Evolutionary conservation across 2,113 vertebrate genomes (phyloP).

Genomic region (Takifugu flavidus): DNA sequence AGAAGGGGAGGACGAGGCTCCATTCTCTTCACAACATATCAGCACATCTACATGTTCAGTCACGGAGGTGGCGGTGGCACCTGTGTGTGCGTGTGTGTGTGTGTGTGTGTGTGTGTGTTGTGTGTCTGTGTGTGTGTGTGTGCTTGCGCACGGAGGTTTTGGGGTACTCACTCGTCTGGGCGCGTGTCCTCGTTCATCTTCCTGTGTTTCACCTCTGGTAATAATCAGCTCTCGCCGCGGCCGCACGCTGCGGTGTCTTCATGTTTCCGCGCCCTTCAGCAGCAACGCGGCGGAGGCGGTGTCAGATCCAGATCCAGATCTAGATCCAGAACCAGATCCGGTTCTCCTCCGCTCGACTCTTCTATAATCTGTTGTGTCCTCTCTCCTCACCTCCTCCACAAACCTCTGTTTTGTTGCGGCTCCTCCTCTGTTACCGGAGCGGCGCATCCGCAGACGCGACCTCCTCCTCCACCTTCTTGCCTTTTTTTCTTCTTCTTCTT

Average conservation of each 20-base stretch:
- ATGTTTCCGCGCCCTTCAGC: slow-evolving; percentile 68
- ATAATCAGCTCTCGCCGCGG: slow-evolving; percentile 73
- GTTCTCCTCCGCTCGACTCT: slow-evolving; percentile 6
- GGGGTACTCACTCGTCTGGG: slow-evolving; percentile 86
- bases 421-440: slow-evolving; percentile 33
- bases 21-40: too few relatives aligned
- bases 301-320: not conserved
- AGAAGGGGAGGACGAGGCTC: too few relatives aligned
- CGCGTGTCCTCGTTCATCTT: slow-evolving; percentile 88
- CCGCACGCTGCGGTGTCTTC: slow-evolving; percentile 76
- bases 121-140: slow-evolving; percentile 25
- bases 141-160: slow-evolving; percentile 8
- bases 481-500: slow-evolving; percentile 1
- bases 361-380: not conserved
- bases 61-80: too few relatives aligned
- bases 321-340: not conserved
- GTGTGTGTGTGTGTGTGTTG: slow-evolving; percentile 24
- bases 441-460: slow-evolving; percentile 18
- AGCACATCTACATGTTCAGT: too few relatives aligned
- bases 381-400: too few relatives aligned
- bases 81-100: slow-evolving; percentile 30
- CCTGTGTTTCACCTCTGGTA: slow-evolving; percentile 76
- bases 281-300: not conserved
- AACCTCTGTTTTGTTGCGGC: slow-evolving; percentile 4
- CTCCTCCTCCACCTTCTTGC: slow-evolving; percentile 11